These are phyloP conservation scores for Tapirus indicus DNA, from an alignment of 2,797 vertebrate species.

Conservation along the genomic window DNA sequence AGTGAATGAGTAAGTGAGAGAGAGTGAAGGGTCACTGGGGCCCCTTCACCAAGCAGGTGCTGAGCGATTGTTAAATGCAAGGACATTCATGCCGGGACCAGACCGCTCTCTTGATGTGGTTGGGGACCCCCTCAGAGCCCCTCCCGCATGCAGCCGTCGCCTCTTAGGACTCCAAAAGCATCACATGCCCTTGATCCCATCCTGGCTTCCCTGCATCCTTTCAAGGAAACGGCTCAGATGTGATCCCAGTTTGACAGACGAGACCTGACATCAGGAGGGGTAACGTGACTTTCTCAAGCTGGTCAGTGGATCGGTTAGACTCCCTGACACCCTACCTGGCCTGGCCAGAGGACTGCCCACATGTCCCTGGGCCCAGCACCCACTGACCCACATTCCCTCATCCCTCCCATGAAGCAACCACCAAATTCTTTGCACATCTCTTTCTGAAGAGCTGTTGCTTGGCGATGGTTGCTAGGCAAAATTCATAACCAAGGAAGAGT, in stretches of 20 bases:
- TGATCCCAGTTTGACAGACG: not conserved
- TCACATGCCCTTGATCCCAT: too few species aligned
- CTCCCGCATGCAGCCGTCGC: not conserved
- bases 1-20: not conserved
- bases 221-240: not conserved
- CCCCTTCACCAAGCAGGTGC: not conserved
- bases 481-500: slow-evolving; percentile 88
- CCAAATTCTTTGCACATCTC: slow-evolving; percentile 85
- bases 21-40: not conserved
- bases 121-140: not conserved
- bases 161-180: not conserved
- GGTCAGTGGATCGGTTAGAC: too few species aligned
- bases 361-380: not conserved
- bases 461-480: slow-evolving; percentile 89
- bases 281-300: not conserved
- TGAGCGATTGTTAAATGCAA: not conserved
- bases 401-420: slow-evolving; percentile 82
- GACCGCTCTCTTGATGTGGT: not conserved
- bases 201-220: not conserved
- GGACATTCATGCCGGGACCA: not conserved
- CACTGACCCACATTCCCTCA: slow-evolving; percentile 65
- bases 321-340: not conserved
- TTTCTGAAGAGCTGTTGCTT: slow-evolving; percentile 88
- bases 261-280: not conserved
- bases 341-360: not conserved